A percentile compares a stretch with the other conserved stretches of the same genome.
Conservation (phyloP, 2,888 invertebrate species). For the Heliconius hortense region DNA sequence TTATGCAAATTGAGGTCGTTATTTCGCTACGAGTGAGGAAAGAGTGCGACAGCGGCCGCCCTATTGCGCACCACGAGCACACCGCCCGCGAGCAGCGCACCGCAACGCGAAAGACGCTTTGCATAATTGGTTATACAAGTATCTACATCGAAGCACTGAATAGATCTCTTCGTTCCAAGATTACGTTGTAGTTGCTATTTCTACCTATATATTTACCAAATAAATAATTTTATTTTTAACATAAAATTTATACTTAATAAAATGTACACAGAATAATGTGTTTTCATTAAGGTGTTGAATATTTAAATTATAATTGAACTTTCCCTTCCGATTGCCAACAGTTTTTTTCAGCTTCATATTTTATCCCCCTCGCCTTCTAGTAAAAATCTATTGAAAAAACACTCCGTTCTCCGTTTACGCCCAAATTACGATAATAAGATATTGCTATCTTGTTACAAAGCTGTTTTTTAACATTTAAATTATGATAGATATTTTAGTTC, state of each 20-base stretch:
- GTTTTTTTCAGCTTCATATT: neutral
- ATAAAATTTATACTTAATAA: too few species aligned
- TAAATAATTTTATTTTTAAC: neutral
- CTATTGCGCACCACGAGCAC: conserved; percentile 56
- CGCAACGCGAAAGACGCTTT: conserved; percentile 76
- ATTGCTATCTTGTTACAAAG: neutral
- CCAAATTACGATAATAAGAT: neutral
- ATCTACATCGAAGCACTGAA: conserved; percentile 57
- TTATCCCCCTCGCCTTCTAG: neutral
- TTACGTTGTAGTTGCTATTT: conserved; percentile 28
- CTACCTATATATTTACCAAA: neutral
- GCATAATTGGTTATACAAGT: conserved; percentile 80
- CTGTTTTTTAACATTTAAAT: too few species aligned
- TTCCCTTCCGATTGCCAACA: neutral
- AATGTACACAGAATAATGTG: neutral
- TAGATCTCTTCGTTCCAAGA: conserved; percentile 47
- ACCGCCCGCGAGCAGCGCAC: conserved; percentile 65
- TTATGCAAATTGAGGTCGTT: conserved; percentile 82
- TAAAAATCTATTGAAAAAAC: neutral
- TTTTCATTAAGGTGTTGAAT: neutral
- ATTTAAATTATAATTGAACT: neutral
- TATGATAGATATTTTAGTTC: too few species aligned
- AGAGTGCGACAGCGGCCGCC: conserved; percentile 75
- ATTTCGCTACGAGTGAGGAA: conserved; percentile 81
- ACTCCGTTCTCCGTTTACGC: neutral